Percentiles rank a stretch among this genome's conserved stretches.
phyloP scores from a whole-genome alignment of 2,113 vertebrate species.

The Jaculus jaculus region DNA sequence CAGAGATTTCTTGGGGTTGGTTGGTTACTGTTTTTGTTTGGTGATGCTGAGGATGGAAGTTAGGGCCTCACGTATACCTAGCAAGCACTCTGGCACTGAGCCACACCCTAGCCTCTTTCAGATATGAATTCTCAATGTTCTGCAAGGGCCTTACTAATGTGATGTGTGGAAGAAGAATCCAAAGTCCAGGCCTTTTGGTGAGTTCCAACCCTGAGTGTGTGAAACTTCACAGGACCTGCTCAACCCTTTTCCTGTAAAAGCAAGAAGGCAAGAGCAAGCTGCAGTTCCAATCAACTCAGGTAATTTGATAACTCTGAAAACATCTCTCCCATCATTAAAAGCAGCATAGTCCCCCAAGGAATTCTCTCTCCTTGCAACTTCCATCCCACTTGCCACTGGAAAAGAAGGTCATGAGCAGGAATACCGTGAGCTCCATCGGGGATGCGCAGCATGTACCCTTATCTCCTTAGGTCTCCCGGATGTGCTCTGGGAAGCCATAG shows the following conservation, averaged over 20 bases:
- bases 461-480: rapidly evolving
- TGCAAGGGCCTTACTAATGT: not conserved
- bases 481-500: rapidly evolving
- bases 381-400: not conserved
- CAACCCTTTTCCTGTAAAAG: not conserved
- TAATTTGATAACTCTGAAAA: not conserved
- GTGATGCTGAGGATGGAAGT: not conserved
- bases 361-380: not conserved
- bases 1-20: not conserved
- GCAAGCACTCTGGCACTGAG: not conserved
- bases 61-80: not conserved
- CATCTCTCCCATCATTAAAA: not conserved
- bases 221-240: too few relatives aligned
- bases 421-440: not conserved
- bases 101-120: too few relatives aligned
- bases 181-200: not conserved
- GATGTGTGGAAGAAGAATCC: not conserved
- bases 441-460: not conserved
- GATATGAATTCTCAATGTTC: rapidly evolving
- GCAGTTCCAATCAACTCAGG: not conserved
- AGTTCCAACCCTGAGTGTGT: not conserved
- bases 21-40: not conserved
- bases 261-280: not conserved
- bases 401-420: too few relatives aligned
- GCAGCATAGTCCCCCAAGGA: too few relatives aligned